Evolutionary conservation across 2,888 invertebrate species (phyloP), one percentile per base, ranked within the genome.

Genomic region (Tipula lateralis): DNA sequence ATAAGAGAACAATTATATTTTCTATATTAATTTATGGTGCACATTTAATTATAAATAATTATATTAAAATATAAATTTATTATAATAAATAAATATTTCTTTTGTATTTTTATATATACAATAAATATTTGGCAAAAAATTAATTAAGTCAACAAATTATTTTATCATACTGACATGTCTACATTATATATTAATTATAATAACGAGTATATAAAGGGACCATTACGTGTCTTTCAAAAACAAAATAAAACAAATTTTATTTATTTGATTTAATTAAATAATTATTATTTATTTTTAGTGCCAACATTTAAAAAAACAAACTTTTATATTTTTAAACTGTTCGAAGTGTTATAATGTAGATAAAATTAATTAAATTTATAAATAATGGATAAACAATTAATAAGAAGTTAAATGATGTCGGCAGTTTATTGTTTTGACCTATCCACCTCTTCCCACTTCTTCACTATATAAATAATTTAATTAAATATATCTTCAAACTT

Each of bases 111-210:
- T 66, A 66, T 66, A 66, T 24, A n/a, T n/a, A n/a, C n/a, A n/a
- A n/a, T n/a, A n/a, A n/a, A n/a, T n/a, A 66, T 66, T 66, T 66
- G 66, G 66, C 66, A 66, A 66, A 24, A 24, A 66, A 66, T 4
- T 50, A 50, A 44, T 44, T 44, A 44, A 44, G 39, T 44, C 39
- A 44, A 44, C n/a, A 44, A 44, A 44, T n/a, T n/a, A n/a, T n/a
- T n/a, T n/a, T n/a, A n/a, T n/a, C 39, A 44, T n/a, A 44, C 13
- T 66, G 66, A 66, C 66, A 66, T 66, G 66, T 66, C 66, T 66
- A 66, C 66, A 66, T 66, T 66, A 66, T 66, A 66, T 66, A 66
- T 66, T n/a, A n/a, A n/a, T 44, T 66, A 66, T 66, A 44, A n/a
- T 13, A 44, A 44, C 44, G 66, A 66, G 66, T 66, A 44, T 44